Evolutionary conservation across 2,113 vertebrate species (phyloP), one percentile per base, ranked within the genome.

Genomic region (Neodontobutis hainanensis): DNA sequence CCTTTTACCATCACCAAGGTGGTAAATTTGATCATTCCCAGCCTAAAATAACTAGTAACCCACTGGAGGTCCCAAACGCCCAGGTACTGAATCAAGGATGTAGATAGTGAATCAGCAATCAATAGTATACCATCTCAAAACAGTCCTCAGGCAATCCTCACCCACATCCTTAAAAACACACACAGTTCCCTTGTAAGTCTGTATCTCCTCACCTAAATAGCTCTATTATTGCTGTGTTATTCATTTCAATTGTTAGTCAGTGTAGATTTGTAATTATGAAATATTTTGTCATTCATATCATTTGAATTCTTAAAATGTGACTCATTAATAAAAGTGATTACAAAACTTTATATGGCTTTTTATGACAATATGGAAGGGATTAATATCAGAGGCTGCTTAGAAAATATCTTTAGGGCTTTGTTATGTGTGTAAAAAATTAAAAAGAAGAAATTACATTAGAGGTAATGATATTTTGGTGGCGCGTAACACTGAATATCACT

Each of bases 71-170:
- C 46, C 78, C 61, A 77, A 84, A 84, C 65, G 53, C 79, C 73
- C 64, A 78, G 83, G 81, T 84, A 84, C 71, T 68, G 70, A 64
- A 78, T 74, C 75, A 73, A 79, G 75, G 73, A 73, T 82, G 68
- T 68, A 75, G 78, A 84, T 65, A 73, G 77, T 89, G 84, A 89
- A 86, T 87, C 87, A 85, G 85, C 78, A 82, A 89, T 90, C 85
- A 15, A 90, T 90, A n/a, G n/a, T n/a, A 78, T 49, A 85, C 16
- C 85, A 83, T 83, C 81, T 87, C 82, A 76, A 40, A 70, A 81
- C 81, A 72, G 71, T 81, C 81, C 81, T 84, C 75, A 73, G 81
- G 82, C 86, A 64, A 52, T 84, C 65, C 72, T 86, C 84, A 82
- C 85, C 85, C 85, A 84, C 87, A 78, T 78, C 66, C 73, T 80